phyloP scores from a whole-genome alignment of 2,888 invertebrate species.

The Perithous albicinctus region DNA sequence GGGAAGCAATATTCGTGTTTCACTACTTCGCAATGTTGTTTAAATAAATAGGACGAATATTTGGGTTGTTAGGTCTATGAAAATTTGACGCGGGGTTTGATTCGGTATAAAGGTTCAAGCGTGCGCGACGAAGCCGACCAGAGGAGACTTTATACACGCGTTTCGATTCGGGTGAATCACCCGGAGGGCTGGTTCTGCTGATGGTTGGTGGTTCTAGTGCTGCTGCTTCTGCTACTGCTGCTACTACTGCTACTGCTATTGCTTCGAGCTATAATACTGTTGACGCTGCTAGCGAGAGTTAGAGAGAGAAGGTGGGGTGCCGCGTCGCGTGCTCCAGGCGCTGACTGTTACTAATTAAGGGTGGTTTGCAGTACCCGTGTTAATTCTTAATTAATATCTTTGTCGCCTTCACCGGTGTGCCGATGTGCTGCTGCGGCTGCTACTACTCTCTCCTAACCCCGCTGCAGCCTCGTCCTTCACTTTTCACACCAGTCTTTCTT shows the following conservation, averaged over 20 bases:
- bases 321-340: slow-evolving; percentile 78
- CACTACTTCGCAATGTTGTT: background rate
- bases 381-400: slow-evolving; percentile 84
- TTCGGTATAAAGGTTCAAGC: slow-evolving; percentile 20
- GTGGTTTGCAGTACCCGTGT: slow-evolving; percentile 79
- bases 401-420: slow-evolving; percentile 76
- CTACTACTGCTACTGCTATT: background rate
- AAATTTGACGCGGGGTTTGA: slow-evolving; percentile 18
- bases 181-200: slow-evolving; percentile 45
- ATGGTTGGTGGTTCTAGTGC: slow-evolving; percentile 6
- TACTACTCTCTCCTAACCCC: slow-evolving; percentile 30
- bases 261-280: slow-evolving; percentile 12
- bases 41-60: background rate
- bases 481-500: slow-evolving; percentile 12
- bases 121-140: slow-evolving; percentile 2
- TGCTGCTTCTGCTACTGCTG: too few species aligned
- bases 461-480: slow-evolving; percentile 5
- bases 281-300: slow-evolving; percentile 38
- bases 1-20: too few species aligned
- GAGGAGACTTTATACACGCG: slow-evolving; percentile 1
- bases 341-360: slow-evolving; percentile 82
- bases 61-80: background rate
- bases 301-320: slow-evolving; percentile 67
- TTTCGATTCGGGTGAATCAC: slow-evolving; percentile 64
- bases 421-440: slow-evolving; percentile 55